Evolutionary conservation across 2,113 vertebrate species (phyloP).

Genomic region (Oriolus oriolus): DNA sequence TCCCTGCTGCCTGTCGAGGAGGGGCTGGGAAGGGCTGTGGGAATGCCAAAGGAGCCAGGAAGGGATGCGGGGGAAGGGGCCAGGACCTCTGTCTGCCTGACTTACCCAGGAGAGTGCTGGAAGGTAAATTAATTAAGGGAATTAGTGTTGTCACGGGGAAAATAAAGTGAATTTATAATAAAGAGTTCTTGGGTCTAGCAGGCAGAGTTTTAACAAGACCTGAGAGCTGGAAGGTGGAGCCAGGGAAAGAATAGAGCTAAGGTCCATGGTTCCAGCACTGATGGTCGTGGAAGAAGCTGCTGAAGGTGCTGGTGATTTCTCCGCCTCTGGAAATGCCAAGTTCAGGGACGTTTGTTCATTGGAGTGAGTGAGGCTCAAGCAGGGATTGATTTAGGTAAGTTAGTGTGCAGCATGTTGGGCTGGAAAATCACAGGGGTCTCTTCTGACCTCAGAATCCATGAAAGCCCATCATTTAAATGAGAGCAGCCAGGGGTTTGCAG

Average conservation of each 20-base stretch:
- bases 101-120: neutral
- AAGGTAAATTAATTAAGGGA: neutral
- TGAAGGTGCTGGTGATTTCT: neutral
- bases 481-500: neutral
- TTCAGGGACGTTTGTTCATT: neutral
- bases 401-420: accelerated
- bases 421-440: neutral
- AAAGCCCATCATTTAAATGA: neutral
- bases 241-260: neutral
- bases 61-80: neutral
- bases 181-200: neutral
- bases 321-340: neutral
- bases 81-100: neutral
- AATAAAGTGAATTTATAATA: neutral
- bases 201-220: neutral
- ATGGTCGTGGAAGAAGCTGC: neutral
- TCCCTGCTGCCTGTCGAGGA: neutral
- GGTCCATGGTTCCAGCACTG: accelerated
- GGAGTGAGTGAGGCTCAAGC: neutral
- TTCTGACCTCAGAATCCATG: neutral
- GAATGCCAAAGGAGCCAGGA: accelerated
- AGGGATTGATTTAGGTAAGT: neutral
- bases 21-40: neutral
- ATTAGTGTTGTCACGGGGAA: neutral
- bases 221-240: neutral